These are phyloP conservation scores for Dynastes grantii DNA, from an alignment of 2,888 invertebrate genomes.

Conservation along the genomic window DNA sequence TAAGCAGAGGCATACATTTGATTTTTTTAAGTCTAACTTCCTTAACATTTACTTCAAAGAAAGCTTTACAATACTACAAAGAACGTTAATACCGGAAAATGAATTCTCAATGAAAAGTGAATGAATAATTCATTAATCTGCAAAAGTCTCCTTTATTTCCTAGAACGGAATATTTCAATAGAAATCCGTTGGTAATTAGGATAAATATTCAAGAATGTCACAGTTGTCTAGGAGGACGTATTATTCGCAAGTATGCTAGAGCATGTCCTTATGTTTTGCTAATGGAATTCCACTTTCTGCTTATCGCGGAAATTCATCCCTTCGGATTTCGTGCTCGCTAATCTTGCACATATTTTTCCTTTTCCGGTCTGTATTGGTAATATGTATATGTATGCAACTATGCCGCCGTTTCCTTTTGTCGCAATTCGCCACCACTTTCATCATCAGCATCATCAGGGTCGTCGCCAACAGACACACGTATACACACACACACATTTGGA, in stretches of 20 bases:
- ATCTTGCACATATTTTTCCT: constrained; percentile 28
- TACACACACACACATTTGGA: constrained; percentile 9
- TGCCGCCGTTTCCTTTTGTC: constrained; percentile 8
- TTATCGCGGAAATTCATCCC: constrained; percentile 21
- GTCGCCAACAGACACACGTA: constrained; percentile 25
- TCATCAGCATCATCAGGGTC: constrained; percentile 12
- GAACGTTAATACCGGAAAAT: not conserved
- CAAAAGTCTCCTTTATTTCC: not conserved
- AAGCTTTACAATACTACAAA: not conserved
- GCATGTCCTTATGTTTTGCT: not conserved
- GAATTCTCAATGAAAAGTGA: not conserved
- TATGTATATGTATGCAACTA: not conserved
- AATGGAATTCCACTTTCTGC: constrained; percentile 33
- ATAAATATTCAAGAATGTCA: constrained; percentile 2
- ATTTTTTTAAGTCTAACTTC: too few species aligned
- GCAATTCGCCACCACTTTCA: not conserved
- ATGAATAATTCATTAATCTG: not conserved
- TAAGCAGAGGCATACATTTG: too few species aligned
- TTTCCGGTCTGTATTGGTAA: not conserved
- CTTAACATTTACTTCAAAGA: too few species aligned
- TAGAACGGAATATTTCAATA: not conserved
- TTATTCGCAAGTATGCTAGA: constrained; percentile 4
- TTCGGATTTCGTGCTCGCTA: constrained; percentile 17
- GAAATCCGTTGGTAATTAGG: constrained; percentile 14
- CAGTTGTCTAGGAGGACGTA: not conserved